phyloP scores from a whole-genome alignment of 2,113 vertebrate species.

The Cinclus mexicanus region DNA sequence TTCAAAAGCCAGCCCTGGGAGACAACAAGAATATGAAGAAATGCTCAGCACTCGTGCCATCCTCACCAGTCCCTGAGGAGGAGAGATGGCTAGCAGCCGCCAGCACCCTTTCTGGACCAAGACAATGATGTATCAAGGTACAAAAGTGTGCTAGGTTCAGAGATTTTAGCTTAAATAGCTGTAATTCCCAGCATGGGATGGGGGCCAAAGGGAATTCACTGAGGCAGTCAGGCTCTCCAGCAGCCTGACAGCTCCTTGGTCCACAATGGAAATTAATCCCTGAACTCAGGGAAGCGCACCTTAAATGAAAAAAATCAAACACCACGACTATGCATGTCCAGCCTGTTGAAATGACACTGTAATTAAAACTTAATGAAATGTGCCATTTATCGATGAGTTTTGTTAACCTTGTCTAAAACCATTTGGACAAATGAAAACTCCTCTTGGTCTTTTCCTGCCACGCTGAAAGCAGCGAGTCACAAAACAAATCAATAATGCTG shows the following conservation, averaged over 20 bases:
- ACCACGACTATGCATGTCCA: background rate
- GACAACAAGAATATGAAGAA: too few relatives aligned
- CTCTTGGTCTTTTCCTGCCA: background rate
- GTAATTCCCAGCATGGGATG: background rate
- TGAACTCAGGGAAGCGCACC: background rate
- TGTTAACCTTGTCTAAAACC: conserved; percentile 57
- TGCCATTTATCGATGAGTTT: background rate
- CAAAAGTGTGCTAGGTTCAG: background rate
- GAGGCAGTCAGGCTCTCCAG: background rate
- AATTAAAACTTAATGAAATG: conserved; percentile 49
- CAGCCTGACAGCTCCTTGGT: background rate
- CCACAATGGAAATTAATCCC: background rate
- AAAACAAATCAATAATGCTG: background rate
- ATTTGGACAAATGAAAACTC: conserved; percentile 28
- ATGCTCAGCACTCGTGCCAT: background rate
- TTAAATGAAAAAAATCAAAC: background rate
- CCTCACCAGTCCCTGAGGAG: background rate
- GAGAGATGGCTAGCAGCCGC: background rate
- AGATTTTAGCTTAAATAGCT: background rate
- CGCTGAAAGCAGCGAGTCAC: background rate
- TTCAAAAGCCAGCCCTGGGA: background rate
- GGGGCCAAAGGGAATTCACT: background rate
- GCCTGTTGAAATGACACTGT: background rate
- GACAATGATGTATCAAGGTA: background rate
- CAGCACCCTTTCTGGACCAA: background rate